Evolutionary conservation across 2,888 invertebrate genomes (phyloP), one percentile per base, ranked within the genome.

Genomic region (Anoncus sp.): DNA sequence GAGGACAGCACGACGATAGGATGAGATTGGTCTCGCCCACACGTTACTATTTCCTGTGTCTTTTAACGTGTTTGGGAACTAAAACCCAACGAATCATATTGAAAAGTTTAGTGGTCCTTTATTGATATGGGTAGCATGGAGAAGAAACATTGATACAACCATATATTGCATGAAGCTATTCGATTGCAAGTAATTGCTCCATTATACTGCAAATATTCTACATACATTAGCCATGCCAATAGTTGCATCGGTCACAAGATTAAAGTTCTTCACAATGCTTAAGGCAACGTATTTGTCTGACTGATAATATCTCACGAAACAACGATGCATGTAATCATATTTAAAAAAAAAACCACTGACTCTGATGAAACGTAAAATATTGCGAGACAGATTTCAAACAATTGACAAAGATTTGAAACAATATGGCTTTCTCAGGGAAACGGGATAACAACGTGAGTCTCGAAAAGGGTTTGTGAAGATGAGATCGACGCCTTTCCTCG

Each of bases 11-110:
- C 27, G 74, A 83, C 81, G 86, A 86, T 86, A 79, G 77, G 80
- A 78, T 79, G 81, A 81, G 82, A 86, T 86, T 84, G 77, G 77
- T 77, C 82, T 80, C 84, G 83, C 85, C 85, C 82, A 87, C 77
- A 60, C 86, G 75, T 79, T 55, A 60, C 81, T 77, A 77, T 85
- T 86, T 86, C 85, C 87, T 85, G 82, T 67, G 49, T 57, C 69
- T 65, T 53, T 67, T 72, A 51, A 63, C 38, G 40, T 45, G 35
- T 40, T 49, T 45, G 49, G 20, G 49, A n/a, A 35, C 20, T 6
- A 63, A 49, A n/a, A 49, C 18, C 24, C 59, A 22, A 22, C 7
- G 7, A 12, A 14, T 59, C 22, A 38, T 35, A 57, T 38, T 12
- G 12, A 35, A 12, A 6, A 38, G 38, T 10, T 6, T 10, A 38